Conservation (phyloP, 1,140 invertebrate species). For the Acromyrmex charruanus region DNA sequence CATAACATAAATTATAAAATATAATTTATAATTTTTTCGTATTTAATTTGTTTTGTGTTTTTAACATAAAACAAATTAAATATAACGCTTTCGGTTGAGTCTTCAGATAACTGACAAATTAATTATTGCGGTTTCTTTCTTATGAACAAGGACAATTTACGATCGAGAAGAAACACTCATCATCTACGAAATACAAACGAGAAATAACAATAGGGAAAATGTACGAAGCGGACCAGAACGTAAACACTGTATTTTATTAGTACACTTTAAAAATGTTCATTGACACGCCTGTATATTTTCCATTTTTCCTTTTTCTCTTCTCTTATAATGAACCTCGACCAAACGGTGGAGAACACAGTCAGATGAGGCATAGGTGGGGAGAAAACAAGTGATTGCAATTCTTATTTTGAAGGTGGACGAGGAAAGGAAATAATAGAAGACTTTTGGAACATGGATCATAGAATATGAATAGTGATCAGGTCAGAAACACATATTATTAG, state of each 20-base stretch:
- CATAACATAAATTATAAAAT: background rate
- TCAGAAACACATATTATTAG: background rate
- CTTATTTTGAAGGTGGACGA: slow-evolving; percentile 20
- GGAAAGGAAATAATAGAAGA: slow-evolving; percentile 54
- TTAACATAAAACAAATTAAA: slow-evolving; percentile 28
- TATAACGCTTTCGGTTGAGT: background rate
- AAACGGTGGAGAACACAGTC: slow-evolving; percentile 35
- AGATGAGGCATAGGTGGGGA: background rate
- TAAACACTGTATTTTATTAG: slow-evolving; percentile 81
- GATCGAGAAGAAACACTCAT: slow-evolving; percentile 24
- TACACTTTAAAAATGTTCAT: slow-evolving; percentile 73
- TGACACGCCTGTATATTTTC: slow-evolving; percentile 69
- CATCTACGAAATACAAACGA: background rate
- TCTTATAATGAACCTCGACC: slow-evolving; percentile 52
- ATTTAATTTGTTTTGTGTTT: background rate
- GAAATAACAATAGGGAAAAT: slow-evolving; percentile 74
- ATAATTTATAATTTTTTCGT: too few relatives aligned
- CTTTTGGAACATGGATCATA: slow-evolving; percentile 40
- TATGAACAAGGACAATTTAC: slow-evolving; percentile 29
- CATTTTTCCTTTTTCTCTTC: slow-evolving; percentile 28
- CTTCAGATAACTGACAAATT: background rate
- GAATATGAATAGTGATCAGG: background rate
- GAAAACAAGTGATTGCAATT: slow-evolving; percentile 53
- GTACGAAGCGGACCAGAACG: slow-evolving; percentile 76
- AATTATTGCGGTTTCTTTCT: slow-evolving; percentile 45